Evolutionary conservation across 2,113 vertebrate genomes (phyloP).

Genomic region (Malaclemys terrapin): DNA sequence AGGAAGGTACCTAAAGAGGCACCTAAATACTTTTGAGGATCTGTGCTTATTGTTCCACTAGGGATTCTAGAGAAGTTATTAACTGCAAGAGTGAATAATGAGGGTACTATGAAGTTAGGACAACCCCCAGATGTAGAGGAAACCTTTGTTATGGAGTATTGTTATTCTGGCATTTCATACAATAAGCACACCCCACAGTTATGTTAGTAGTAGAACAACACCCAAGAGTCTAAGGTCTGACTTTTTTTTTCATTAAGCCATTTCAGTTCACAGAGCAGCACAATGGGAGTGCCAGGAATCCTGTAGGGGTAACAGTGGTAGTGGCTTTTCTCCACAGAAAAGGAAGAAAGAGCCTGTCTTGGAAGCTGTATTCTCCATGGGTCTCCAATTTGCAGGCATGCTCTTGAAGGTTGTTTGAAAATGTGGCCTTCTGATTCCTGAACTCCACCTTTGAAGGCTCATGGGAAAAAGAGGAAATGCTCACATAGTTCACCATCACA

Average conservation of each 20-base stretch:
- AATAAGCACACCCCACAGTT: not conserved
- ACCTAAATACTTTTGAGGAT: not conserved
- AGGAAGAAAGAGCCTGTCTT: not conserved
- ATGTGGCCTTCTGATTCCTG: not conserved
- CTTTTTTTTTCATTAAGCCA: not conserved
- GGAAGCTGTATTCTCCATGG: not conserved
- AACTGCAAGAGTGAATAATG: not conserved
- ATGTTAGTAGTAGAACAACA: not conserved
- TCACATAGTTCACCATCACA: not conserved
- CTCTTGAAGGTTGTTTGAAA: not conserved
- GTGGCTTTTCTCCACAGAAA: not conserved
- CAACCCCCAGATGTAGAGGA: not conserved
- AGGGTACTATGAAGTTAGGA: not conserved
- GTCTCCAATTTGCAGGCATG: not conserved
- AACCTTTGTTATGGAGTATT: not conserved
- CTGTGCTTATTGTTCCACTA: not conserved
- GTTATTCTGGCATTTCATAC: not conserved
- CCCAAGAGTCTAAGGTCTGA: not conserved
- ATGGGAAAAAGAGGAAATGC: not conserved
- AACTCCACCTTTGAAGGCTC: not conserved
- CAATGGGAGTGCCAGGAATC: not conserved
- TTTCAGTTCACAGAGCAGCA: not conserved
- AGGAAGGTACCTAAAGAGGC: not conserved
- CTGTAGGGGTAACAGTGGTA: not conserved
- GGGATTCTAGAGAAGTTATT: not conserved